phyloP scores from a whole-genome alignment of 2,888 invertebrate species.

The Idaea straminata region DNA sequence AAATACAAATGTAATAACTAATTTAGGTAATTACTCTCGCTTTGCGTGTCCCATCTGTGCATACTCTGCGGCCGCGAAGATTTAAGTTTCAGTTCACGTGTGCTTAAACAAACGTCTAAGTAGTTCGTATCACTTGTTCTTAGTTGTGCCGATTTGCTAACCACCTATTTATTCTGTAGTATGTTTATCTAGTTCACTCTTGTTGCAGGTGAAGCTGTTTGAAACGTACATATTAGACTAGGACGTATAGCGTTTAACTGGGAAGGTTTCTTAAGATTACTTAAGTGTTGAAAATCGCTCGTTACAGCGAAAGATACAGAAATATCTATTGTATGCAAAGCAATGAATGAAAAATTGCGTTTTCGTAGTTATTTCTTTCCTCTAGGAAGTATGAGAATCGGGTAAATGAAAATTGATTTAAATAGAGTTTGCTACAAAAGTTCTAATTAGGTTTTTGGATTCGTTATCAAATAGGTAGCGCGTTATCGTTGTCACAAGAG shows the following conservation, averaged over 20 bases:
- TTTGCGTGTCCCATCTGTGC: slow-evolving; percentile 36
- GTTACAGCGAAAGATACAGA: too few species aligned
- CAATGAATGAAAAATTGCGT: too few species aligned
- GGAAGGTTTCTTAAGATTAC: too few species aligned
- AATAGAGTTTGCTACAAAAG: neutral
- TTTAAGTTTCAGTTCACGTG: slow-evolving; percentile 57
- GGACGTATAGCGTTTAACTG: too few species aligned
- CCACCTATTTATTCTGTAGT: slow-evolving; percentile 40
- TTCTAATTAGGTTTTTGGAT: neutral
- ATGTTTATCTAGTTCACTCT: slow-evolving; percentile 17
- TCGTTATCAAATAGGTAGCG: slow-evolving; percentile 63
- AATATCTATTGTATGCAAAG: too few species aligned
- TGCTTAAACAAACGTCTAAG: slow-evolving; percentile 36
- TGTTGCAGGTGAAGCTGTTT: neutral
- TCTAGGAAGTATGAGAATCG: too few species aligned
- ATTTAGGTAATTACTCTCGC: slow-evolving; percentile 25
- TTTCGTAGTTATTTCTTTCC: too few species aligned
- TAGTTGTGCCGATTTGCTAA: slow-evolving; percentile 44
- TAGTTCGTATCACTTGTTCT: slow-evolving; percentile 40
- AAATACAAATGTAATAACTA: slow-evolving; percentile 17
- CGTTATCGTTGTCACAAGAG: slow-evolving; percentile 60
- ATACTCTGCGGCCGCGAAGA: slow-evolving; percentile 50
- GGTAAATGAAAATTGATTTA: too few species aligned
- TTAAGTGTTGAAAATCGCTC: too few species aligned
- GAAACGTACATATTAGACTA: neutral